Base-by-base conservation (phyloP, 92 coral and sea anemone species). In the Zoanthus gigantus region DNA sequence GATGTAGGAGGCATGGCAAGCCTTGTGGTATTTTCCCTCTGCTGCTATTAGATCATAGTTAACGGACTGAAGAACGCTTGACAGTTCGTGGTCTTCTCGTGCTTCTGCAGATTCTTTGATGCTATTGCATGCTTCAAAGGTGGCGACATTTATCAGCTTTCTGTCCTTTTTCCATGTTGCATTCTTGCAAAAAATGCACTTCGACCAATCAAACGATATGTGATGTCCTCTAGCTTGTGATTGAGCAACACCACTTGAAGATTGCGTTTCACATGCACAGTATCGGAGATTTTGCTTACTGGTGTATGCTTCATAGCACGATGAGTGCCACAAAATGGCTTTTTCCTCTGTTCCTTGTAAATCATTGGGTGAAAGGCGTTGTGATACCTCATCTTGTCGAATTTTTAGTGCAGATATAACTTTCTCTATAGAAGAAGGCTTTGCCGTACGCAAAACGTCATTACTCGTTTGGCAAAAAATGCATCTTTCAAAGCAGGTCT, bases 261-360 rank as follows among this genome's bases (percentile, higher is more conserved):
- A 60, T 32, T 74, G 83, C 11, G 56, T 14, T 76, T 58, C n/a
- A 58, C 60, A 53, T 53, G 74, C 46, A 44, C 65, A 47, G 74
- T 73, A 89, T 56, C 79, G 88, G 32, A 89, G 84, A 69, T 83
- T 89, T 50, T 89, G 88, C 72, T 74, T 89, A 46, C 92, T 89
- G 30, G 88, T 89, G 37, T 88, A 89, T 3, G 92, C 46, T 46
- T 83, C 92, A 83, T 89, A 89, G 84, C 88, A 89, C 69, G 78
- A 89, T 16, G 88, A 50, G 54, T 50, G 54, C 54, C 54, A 50
- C 54, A 50, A 50, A 50, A 50, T 10, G 54, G 12, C 54, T 50
- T 50, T 50, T 50, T 50, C 9, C 54, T 50, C 54, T 50, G 54
- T 50, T 7, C 54, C 54, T 83, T 72, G 90, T 34, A 89, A 78